Evolutionary conservation across 2,888 invertebrate genomes (phyloP), one percentile per base, ranked within the genome.

Genomic region (Physocephala rufipes): DNA sequence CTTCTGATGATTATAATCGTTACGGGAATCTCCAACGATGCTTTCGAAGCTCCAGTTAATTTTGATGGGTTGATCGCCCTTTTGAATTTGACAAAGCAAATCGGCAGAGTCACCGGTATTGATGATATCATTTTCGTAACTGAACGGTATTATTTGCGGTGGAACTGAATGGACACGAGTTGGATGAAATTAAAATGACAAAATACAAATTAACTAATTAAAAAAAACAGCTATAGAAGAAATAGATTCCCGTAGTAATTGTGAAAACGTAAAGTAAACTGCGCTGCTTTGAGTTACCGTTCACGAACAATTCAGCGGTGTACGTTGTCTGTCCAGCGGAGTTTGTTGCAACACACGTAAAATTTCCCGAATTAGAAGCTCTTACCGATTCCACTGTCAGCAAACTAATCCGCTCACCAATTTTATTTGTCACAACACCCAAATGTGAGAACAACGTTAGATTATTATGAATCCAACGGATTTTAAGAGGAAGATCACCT

Each of bases 131-230:
- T n/a, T n/a, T 79, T 93, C 92, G 81, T 91, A 93, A 76, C 89
- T 87, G 86, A 94, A 94, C 75, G 93, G 92, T 85, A 90, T 89
- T 83, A 93, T 92, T 87, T 91, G 90, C 76, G 94, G 93, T 83
- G 90, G 88, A 87, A 93, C 93, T 93, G 87, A 67, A 5, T 19
- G 51, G 19, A 51, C 19, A 51, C 45, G 9, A 45, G 9, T 45
- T 45, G 15, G 45, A 45, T 45, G 45, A 45, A 45, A 45, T 15
- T 45, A 45, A 45, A 45, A 15, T 45, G 9, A 12, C 12, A 45
- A 45, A 45, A 15, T 45, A 45, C 12, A 45, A 12, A 45, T 9
- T 9, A 45, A 15, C 45, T 45, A 45, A 45, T 45, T 21, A 45
- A 63, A 70, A 63, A 70, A n/a, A 26, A 45, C 9, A 45, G n/a